Conservation (phyloP, 2,888 invertebrate species). For the Stratiomys singularior region DNA sequence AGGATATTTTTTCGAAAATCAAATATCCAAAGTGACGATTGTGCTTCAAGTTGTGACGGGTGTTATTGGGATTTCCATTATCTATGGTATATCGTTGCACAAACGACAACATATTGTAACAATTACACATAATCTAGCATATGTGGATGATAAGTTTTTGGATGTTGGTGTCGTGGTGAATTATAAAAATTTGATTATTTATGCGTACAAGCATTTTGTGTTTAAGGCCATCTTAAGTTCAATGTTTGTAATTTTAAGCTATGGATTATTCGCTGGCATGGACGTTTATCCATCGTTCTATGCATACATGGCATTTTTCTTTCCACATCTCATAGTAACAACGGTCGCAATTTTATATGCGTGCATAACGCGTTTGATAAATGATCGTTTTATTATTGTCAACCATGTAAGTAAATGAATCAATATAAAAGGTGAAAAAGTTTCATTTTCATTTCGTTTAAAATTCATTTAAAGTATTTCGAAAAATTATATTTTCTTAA, state of each 20-base stretch:
- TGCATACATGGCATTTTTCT: conserved; percentile 34
- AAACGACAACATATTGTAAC: background rate
- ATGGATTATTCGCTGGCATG: conserved; percentile 16
- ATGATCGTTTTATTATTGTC: conserved; percentile 28
- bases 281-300: conserved; percentile 22
- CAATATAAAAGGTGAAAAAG: background rate
- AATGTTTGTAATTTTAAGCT: conserved; percentile 10
- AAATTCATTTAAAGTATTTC: too few relatives aligned
- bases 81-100: conserved; percentile 25
- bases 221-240: background rate
- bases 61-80: conserved; percentile 46
- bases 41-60: conserved; percentile 56
- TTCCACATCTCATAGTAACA: conserved; percentile 22
- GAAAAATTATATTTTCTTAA: too few relatives aligned
- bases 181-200: conserved; percentile 20
- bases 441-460: background rate
- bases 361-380: conserved; percentile 20
- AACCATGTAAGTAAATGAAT: conserved; percentile 25
- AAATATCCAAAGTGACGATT: conserved; percentile 62
- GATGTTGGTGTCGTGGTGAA: conserved; percentile 16
- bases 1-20: conserved; percentile 63
- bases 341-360: conserved; percentile 8
- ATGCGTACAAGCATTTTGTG: conserved; percentile 53
- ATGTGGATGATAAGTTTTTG: conserved; percentile 27
- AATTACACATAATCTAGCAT: background rate